Evolutionary conservation across 2,888 invertebrate genomes (phyloP).

Genomic region (Drosophila ustulata): DNA sequence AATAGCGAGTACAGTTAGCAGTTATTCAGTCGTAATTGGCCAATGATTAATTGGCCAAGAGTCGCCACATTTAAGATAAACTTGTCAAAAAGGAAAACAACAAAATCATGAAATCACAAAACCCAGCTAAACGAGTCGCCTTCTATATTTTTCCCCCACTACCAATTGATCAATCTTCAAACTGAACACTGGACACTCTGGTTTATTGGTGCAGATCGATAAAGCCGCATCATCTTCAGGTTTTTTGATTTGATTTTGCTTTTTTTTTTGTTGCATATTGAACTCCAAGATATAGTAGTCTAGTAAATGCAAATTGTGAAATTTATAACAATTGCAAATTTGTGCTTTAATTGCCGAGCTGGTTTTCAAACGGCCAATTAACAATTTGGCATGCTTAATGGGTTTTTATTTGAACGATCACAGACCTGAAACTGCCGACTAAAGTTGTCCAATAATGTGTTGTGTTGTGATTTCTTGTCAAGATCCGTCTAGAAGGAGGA

Average conservation of each 20-base stretch:
- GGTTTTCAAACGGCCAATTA: slow-evolving; percentile 41
- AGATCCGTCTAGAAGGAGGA: slow-evolving; percentile 47
- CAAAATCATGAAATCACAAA: slow-evolving; percentile 2
- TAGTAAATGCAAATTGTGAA: slow-evolving; percentile 5
- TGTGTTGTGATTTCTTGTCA: slow-evolving; percentile 17
- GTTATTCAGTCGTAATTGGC: slow-evolving; percentile 15
- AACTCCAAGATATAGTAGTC: slow-evolving; percentile 2
- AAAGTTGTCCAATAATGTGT: slow-evolving; percentile 6
- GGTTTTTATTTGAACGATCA: slow-evolving; percentile 4
- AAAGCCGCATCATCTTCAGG: slow-evolving; percentile 5
- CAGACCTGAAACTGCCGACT: background rate
- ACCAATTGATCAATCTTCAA: slow-evolving; percentile 3
- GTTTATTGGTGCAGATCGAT: background rate
- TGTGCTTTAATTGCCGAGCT: slow-evolving; percentile 25
- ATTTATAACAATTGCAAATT: slow-evolving; percentile 2
- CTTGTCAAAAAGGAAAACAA: slow-evolving; percentile 7
- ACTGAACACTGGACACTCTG: background rate
- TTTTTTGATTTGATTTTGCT: background rate
- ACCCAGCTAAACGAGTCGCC: slow-evolving; percentile 11
- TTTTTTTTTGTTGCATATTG: background rate
- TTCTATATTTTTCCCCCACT: background rate
- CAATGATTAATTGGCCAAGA: slow-evolving; percentile 51
- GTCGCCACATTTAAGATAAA: slow-evolving; percentile 10
- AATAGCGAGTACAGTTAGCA: slow-evolving; percentile 20
- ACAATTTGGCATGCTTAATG: slow-evolving; percentile 28